Evolutionary conservation across 2,888 invertebrate genomes (phyloP), one percentile per base, ranked within the genome.

Genomic region (Standfussiana lucernea): DNA sequence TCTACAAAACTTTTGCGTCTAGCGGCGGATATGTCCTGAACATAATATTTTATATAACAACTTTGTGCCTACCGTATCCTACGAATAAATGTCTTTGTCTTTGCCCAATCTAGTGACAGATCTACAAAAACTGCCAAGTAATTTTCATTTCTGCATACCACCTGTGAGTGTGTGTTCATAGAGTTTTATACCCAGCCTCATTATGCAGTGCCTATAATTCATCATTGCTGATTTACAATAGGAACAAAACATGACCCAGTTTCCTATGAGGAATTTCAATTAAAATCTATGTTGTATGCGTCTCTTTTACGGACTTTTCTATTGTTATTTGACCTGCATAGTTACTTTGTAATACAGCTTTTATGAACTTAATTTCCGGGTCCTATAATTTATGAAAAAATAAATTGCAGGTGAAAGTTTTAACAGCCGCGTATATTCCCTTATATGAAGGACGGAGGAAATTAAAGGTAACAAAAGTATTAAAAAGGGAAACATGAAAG

Each of bases 161-260:
- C 56, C 56, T 56, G 7, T 15, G 28, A 28, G 8, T 47, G 40
- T 62, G 28, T 1, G 24, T 56, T 7, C n/a, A 35, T 21, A 37
- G 35, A 62, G 24, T 45, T 53, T 64, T n/a, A 40, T 32, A 61
- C 15, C 32, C 28, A 21, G 37, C 35, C 24, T 45, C 42, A 53
- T 65, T 72, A 66, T 53, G 21, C 1, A 24, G 42, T 78, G 50
- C 59, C 65, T 69, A 70, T 73, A 70, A 73, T 82, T 71, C 15
- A 74, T 61, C 37, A 67, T 66, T 61, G n/a, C 45, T 69, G 66
- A 87, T 86, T 82, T 75, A 83, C 71, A 77, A 78, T 47, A 78
- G 68, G 70, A 82, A 82, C 76, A 81, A 79, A 85, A 82, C 80
- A 72, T 72, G 64, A 71, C 83, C 77, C 35, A 56, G 45, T 75